These are phyloP conservation scores for Donacobius atricapilla DNA, from an alignment of 2,113 vertebrate genomes.

Conservation along the genomic window DNA sequence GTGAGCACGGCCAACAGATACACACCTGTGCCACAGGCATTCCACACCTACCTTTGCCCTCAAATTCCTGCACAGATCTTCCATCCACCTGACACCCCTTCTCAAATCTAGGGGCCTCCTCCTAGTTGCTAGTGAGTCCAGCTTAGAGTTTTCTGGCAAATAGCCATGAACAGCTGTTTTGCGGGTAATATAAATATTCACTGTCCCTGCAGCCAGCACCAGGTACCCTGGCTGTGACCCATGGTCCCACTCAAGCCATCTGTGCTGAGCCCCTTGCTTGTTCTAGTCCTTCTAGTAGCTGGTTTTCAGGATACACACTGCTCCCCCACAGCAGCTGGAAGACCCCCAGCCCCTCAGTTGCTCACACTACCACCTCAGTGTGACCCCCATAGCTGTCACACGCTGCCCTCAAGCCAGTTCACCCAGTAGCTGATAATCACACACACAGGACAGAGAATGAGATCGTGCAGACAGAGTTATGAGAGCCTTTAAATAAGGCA, in stretches of 20 bases:
- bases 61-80: not conserved
- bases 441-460: not conserved
- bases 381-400: fast-evolving
- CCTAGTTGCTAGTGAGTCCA: not conserved
- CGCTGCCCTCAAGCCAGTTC: not conserved
- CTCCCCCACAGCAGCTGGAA: not conserved
- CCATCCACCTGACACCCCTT: not conserved
- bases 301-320: not conserved
- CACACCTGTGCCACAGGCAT: fast-evolving
- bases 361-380: not conserved
- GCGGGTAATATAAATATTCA: fast-evolving
- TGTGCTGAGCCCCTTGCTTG: fast-evolving
- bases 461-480: not conserved
- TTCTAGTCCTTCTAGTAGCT: not conserved
- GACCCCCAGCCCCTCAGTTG: fast-evolving
- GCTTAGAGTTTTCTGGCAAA: not conserved
- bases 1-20: not conserved
- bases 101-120: not conserved
- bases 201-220: not conserved
- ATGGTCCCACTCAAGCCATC: not conserved
- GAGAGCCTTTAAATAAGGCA: not conserved
- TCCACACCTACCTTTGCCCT: not conserved
- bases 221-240: not conserved
- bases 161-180: not conserved
- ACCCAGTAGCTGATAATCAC: not conserved